phyloP scores from a whole-genome alignment of 2,888 invertebrate genomes.

The Sesia apiformis region DNA sequence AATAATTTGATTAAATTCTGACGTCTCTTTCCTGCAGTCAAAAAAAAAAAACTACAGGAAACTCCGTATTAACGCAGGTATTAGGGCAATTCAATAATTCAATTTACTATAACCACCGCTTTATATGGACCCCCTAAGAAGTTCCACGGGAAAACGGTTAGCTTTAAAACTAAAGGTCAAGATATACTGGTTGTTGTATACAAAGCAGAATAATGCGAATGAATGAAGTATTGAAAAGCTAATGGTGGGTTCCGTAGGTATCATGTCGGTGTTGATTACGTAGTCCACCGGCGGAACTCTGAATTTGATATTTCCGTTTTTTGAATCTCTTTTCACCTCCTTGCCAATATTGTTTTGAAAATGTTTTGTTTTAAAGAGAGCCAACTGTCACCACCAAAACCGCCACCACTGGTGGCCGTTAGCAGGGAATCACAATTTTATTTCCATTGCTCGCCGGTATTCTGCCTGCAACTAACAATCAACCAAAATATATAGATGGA shows the following conservation, averaged over 20 bases:
- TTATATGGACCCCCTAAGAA: constrained; percentile 16
- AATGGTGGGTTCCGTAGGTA: constrained; percentile 41
- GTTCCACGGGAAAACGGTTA: neutral
- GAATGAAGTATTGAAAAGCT: constrained; percentile 20
- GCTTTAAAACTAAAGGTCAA: neutral
- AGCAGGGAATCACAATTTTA: too few species aligned
- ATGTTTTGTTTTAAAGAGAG: too few species aligned
- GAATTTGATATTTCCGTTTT: constrained; percentile 54
- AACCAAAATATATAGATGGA: too few species aligned
- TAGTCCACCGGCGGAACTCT: constrained; percentile 33
- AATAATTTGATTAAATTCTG: constrained; percentile 68
- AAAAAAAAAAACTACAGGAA: constrained; percentile 37
- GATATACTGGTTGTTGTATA: neutral
- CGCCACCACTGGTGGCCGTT: too few species aligned
- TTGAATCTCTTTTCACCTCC: neutral
- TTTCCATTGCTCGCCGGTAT: too few species aligned
- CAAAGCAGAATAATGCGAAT: neutral
- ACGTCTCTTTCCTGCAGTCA: constrained; percentile 49
- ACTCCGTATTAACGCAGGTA: constrained; percentile 18
- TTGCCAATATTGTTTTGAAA: too few species aligned
- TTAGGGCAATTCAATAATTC: constrained; percentile 51
- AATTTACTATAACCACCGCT: constrained; percentile 21
- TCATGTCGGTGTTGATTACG: constrained; percentile 56
- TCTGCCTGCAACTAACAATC: too few species aligned
- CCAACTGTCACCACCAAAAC: too few species aligned